Evolutionary conservation across 2,797 vertebrate genomes (phyloP).

Genomic region (Lateolabrax maculatus): DNA sequence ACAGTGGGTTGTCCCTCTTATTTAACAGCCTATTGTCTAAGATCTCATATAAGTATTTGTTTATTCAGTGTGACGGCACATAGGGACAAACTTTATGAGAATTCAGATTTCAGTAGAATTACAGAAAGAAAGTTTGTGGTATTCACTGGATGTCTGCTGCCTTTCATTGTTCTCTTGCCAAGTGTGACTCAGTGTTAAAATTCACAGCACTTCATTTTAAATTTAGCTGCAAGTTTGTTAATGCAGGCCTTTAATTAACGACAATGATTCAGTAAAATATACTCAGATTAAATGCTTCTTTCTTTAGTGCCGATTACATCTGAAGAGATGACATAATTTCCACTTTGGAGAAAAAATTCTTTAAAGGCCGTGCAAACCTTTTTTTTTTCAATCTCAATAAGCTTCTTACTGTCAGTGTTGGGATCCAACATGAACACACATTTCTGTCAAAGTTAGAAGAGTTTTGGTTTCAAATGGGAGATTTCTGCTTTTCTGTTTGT

Average conservation of each 20-base stretch:
- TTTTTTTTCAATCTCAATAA: neutral
- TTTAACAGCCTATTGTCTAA: too few relatives aligned
- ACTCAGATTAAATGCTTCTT: neutral
- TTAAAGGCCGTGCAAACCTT: neutral
- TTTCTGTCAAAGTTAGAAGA: neutral
- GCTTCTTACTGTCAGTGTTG: neutral
- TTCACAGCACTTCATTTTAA: constrained; percentile 14
- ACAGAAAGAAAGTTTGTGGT: neutral
- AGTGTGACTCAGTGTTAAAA: constrained; percentile 28
- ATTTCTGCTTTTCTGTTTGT: too few relatives aligned
- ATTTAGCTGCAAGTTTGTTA: constrained; percentile 4
- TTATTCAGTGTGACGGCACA: neutral
- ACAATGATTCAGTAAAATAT: neutral
- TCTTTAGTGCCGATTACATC: neutral
- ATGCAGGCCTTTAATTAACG: constrained; percentile 4
- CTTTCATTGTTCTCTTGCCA: neutral
- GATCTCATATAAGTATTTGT: neutral
- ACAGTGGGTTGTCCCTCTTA: neutral
- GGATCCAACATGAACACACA: neutral
- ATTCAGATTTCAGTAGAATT: neutral
- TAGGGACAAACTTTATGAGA: neutral
- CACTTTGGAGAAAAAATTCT: neutral
- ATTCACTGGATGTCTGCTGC: neutral
- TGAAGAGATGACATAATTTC: neutral
- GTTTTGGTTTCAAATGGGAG: neutral